Conservation (phyloP, 2,797 vertebrate genomes). For the Lagothrix lagotricha region DNA sequence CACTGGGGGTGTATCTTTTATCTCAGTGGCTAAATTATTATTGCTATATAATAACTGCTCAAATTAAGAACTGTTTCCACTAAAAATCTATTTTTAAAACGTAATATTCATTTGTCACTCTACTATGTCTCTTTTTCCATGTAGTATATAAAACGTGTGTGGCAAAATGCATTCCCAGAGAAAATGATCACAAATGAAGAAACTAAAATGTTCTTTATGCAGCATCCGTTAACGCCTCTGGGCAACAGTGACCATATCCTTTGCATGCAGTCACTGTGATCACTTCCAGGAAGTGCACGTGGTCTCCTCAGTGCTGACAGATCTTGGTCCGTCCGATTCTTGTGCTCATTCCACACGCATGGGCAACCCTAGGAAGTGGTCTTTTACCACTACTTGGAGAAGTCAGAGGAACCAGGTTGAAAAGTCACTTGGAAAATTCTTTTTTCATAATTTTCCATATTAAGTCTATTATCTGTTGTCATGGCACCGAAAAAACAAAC, state of each 20-base stretch:
- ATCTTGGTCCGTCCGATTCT: neutral
- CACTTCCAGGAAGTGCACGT: neutral
- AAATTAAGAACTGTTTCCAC: neutral
- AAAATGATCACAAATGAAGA: neutral
- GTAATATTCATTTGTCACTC: neutral
- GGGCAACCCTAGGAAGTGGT: neutral
- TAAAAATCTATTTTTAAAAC: slow-evolving; percentile 51
- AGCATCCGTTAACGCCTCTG: neutral
- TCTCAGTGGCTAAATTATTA: slow-evolving; percentile 54
- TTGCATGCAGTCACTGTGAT: neutral
- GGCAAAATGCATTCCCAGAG: neutral
- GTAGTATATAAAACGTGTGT: neutral
- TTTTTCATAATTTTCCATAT: slow-evolving; percentile 46
- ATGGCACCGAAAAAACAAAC: slow-evolving; percentile 70
- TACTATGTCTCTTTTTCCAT: neutral
- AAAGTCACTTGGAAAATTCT: slow-evolving; percentile 4
- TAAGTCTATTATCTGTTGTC: slow-evolving; percentile 61
- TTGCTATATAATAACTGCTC: slow-evolving; percentile 42
- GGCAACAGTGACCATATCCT: neutral
- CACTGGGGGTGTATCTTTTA: slow-evolving; percentile 30
- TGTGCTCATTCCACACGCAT: neutral
- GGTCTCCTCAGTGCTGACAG: neutral
- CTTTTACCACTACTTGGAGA: neutral
- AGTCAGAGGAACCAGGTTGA: slow-evolving; percentile 53
- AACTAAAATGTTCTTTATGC: neutral